These are phyloP conservation scores for Ferrisia virgata DNA, from an alignment of 2,888 invertebrate species.

Conservation along the genomic window DNA sequence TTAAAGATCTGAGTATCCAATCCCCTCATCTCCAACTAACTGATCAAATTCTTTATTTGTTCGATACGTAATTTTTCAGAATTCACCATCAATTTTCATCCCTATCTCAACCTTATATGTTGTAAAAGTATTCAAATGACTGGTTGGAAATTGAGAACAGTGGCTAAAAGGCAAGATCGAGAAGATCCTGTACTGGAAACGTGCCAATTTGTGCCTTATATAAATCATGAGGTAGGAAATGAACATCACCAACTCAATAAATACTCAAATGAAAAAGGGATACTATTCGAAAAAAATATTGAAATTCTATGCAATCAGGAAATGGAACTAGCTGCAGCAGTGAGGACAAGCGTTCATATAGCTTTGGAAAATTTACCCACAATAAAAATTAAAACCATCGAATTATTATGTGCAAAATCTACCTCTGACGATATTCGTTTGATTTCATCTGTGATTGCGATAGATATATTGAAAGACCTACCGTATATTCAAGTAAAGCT, in stretches of 20 bases:
- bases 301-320: no score
- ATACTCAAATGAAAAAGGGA: no score
- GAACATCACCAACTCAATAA: not conserved
- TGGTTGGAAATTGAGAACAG: not conserved
- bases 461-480: no score
- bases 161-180: not conserved
- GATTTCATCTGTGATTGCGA: no score
- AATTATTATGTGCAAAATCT: no score
- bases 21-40: not conserved
- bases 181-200: not conserved
- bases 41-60: no score
- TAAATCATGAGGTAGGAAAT: not conserved
- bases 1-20: not conserved
- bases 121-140: no score
- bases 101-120: not conserved
- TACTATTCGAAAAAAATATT: no score
- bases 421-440: no score
- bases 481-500: no score
- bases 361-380: not conserved
- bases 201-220: not conserved
- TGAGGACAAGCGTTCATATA: conserved; percentile 55
- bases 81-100: not conserved
- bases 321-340: no score
- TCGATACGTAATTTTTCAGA: not conserved
- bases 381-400: no score